Conservation (phyloP, 2,797 vertebrate species). For the Rhynchonycteris naso region DNA sequence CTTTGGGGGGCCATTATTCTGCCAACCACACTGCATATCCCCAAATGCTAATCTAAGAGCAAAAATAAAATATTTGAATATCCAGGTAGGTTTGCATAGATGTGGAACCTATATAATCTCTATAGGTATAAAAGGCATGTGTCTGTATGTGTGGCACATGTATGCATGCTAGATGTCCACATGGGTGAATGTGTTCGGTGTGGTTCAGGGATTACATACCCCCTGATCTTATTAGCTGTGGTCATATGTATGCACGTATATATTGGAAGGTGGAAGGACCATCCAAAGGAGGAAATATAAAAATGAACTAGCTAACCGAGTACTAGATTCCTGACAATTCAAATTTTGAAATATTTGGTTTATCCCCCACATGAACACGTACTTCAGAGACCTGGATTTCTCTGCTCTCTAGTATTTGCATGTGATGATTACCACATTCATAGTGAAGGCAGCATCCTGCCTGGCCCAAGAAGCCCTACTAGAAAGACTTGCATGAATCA, state of each 20-base stretch:
- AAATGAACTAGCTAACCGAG: neutral
- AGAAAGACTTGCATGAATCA: neutral
- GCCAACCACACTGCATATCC: neutral
- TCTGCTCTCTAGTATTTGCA: neutral
- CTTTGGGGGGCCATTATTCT: neutral
- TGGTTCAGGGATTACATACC: neutral
- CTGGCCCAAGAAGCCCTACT: neutral
- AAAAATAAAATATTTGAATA: neutral
- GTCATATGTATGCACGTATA: neutral
- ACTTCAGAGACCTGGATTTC: neutral
- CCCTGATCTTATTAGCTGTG: neutral
- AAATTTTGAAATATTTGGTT: neutral
- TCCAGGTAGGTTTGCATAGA: neutral
- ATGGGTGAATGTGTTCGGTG: neutral
- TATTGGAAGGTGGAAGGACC: neutral
- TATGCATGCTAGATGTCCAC: neutral
- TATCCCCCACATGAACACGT: neutral
- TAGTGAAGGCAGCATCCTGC: neutral
- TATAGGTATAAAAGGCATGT: neutral
- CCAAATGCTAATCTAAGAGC: neutral
- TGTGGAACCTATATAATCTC: neutral
- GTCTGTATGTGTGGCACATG: neutral
- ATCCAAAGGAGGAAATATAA: neutral
- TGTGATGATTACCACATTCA: neutral
- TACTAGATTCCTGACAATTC: neutral